Evolutionary conservation across 2,113 vertebrate species (phyloP), one percentile per base, ranked within the genome.

Genomic region (Psilopsiagon aymara): DNA sequence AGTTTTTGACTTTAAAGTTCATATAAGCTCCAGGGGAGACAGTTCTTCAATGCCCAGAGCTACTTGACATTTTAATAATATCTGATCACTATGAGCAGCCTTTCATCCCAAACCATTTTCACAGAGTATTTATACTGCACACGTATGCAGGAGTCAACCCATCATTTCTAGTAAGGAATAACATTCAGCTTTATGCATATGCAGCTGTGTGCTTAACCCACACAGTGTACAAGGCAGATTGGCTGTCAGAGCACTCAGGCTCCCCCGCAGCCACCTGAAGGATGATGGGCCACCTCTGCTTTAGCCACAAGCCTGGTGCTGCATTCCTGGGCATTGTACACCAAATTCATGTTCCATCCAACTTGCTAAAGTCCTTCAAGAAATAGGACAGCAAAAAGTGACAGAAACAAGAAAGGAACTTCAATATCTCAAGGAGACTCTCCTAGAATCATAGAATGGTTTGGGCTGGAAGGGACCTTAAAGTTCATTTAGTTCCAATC

Each of bases 41-140:
- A 57, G 66, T 85, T 94, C 83, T 79, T 90, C 80, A 94, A 17
- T 92, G 88, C 96, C 90, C 94, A 93, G 46, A 93, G 73, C 90
- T 91, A 87, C 59, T 74, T 95, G 92, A 94, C 66, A 94, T 94
- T 93, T 95, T 94, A 96, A 95, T 93, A 96, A 88, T 82, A 92
- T 62, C 88, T 85, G 92, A 96, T 94, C 67, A 75, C 88, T 94
- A 44, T 69, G 59, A 88, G 89, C 39, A 86, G 62, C 80, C 74
- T 94, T 96, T 96, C 92, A 94, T 95, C 86, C 92, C 62, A 66
- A 78, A 92, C 77, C 69, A 76, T 92, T 90, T 95, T 90, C 49
- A 52, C 57, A 0, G 0, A 52, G 62, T 84, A 88, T 92, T 94
- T 92, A 84, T 86, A 81, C 81, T 67, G 83, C 60, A 81, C 83